phyloP scores from a whole-genome alignment of 2,888 invertebrate genomes.

The Cephalotes varians region DNA sequence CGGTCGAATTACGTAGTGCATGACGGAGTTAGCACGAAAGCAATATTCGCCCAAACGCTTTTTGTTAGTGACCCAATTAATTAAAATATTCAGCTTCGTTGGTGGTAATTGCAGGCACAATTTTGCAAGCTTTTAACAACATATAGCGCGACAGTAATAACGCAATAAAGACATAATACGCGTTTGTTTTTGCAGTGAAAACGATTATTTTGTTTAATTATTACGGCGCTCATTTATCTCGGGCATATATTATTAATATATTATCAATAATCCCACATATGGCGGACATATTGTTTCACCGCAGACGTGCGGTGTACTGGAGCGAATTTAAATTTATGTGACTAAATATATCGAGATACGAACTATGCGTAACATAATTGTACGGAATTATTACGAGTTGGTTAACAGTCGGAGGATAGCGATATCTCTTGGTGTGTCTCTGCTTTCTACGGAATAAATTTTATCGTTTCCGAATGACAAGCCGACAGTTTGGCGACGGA shows the following conservation, averaged over 20 bases:
- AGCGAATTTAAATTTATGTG: constrained; percentile 46
- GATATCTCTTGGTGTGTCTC: constrained; percentile 29
- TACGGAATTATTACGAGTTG: constrained; percentile 24
- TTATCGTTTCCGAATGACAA: constrained; percentile 40
- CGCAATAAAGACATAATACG: constrained; percentile 51
- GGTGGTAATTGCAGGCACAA: constrained; percentile 51
- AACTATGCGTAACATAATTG: constrained; percentile 45
- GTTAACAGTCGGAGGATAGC: constrained; percentile 13
- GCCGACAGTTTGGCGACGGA: constrained; percentile 33
- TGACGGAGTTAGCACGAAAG: constrained; percentile 38
- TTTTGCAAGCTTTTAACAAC: constrained; percentile 52
- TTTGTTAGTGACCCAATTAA: constrained; percentile 55
- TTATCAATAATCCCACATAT: constrained; percentile 50
- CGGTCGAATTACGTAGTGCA: constrained; percentile 17
- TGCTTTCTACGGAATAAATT: constrained; percentile 12
- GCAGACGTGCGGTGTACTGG: constrained; percentile 41
- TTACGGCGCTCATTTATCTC: constrained; percentile 51
- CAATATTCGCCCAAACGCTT: constrained; percentile 51
- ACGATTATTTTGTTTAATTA: constrained; percentile 55
- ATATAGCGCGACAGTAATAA: constrained; percentile 50
- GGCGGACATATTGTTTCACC: constrained; percentile 48
- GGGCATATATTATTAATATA: constrained; percentile 48
- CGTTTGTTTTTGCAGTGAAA: constrained; percentile 49
- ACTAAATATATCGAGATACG: constrained; percentile 23
- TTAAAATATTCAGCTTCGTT: constrained; percentile 46